Base-by-base conservation (phyloP, 2,888 invertebrate species). In the Leuctra nigra region DNA sequence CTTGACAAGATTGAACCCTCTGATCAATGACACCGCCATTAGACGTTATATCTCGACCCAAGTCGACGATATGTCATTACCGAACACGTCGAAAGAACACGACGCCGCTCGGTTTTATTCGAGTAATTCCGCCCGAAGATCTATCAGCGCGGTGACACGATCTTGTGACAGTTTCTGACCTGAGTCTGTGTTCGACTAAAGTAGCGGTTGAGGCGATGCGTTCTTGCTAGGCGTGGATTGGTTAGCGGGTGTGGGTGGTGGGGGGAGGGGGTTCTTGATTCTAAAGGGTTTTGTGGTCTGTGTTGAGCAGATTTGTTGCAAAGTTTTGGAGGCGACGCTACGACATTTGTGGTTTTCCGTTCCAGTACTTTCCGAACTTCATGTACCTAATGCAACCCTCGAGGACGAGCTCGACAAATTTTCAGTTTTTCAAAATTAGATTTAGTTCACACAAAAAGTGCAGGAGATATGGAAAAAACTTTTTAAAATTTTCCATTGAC, bases 291-390 rank as follows among this genome's bases (percentile, higher is more conserved):
- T 29, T 48, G 48, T 29, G 48, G 48, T 48, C 3, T 4, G 25
- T 48, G 29, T 29, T 25, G 48, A 48, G 48, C 48, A 48, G 48
- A 48, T 48, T 48, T 48, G 48, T 48, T 29, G 33, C 48, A 48
- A 48, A 48, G 48, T 48, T 48, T 48, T 29, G 47, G 20, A 6
- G 7, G 47, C 14, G 48, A 29, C 6, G 33, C 29, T 48, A 29
- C 33, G 48, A 48, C 48, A 48, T 48, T 48, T 29, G 48, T 25
- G 48, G 48, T 48, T 29, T 29, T 20, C n/a, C 33, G 29, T 48
- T 29, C 25, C 23, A 29, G 29, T 29, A 29, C 29, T 29, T 29
- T 29, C 29, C n/a, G 11, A 29, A 29, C 29, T 29, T 29, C 29
- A 29, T 29, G 29, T 7, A 29, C 11, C n/a, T n/a, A n/a, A n/a